These are phyloP conservation scores for Chloroclystis v-ata DNA, from an alignment of 2,888 invertebrate genomes.

Conservation along the genomic window DNA sequence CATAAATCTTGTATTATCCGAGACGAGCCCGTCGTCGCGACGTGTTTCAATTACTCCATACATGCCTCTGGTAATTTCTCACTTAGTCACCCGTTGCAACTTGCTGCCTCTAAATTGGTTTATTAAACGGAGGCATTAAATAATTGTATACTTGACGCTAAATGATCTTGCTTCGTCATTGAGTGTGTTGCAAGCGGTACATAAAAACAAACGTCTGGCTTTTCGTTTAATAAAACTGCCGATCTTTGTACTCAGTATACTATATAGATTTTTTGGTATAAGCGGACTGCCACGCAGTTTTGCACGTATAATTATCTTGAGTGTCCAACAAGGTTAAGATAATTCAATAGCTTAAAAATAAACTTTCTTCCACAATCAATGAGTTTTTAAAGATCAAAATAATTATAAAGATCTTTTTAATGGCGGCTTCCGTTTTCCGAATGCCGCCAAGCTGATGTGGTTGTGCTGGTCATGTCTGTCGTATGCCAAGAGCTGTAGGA, in stretches of 20 bases:
- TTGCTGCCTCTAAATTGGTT: slow-evolving; percentile 34
- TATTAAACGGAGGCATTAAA: slow-evolving; percentile 30
- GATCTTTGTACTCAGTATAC: background rate
- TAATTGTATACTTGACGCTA: slow-evolving; percentile 20
- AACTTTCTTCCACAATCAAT: no score
- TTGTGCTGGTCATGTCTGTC: no score
- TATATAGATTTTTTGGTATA: no score
- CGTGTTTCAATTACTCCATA: slow-evolving; percentile 36
- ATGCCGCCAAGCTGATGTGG: no score
- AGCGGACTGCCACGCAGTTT: no score
- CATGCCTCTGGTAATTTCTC: slow-evolving; percentile 36
- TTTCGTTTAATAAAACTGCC: background rate
- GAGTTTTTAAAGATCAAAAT: no score
- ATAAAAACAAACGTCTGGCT: background rate
- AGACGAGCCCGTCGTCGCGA: slow-evolving; percentile 18
- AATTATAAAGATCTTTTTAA: no score
- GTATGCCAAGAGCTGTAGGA: no score
- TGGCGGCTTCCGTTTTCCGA: no score
- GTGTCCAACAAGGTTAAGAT: no score
- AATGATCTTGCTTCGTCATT: slow-evolving; percentile 1
- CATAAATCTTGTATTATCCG: slow-evolving; percentile 26
- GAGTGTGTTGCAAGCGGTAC: background rate
- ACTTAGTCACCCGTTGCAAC: slow-evolving; percentile 37
- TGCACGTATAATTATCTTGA: no score
- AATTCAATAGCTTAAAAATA: no score